Base-by-base conservation (phyloP, 2,113 vertebrate species). In the Platanista minor region DNA sequence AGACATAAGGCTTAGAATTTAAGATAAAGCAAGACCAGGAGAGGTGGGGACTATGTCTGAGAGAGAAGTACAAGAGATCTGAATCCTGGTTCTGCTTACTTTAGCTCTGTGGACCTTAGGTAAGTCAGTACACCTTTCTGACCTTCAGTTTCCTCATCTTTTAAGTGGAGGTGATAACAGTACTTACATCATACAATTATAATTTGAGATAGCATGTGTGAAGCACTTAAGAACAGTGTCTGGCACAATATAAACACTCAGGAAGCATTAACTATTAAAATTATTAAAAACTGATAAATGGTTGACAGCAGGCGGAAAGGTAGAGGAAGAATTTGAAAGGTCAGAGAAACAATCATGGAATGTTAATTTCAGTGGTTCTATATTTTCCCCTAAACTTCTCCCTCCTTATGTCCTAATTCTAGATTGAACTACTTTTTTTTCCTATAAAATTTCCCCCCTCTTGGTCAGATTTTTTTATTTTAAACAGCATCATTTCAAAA, bases 401-500 rank as follows among this genome's bases (percentile, higher is more conserved):
- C 41, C 20, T 81, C n/a, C 27, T 83, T 31, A 84, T 87, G 17
- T 86, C 20, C 39, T 77, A 90, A 90, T 94, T 95, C 52, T 67
- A 80, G 61, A 80, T 39, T 71, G 74, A 78, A 71, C 91, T 57
- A 71, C 33, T 10, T 25, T 14, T 46, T 46, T 66, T 43, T 17
- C 59, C 67, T 84, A 77, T 77, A 78, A 95, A 91, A 43, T 14
- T 86, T 74, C 11, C 20, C 54, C 41, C 49, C n/a, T 36, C 21
- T 82, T 49, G 18, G 54, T 57, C 75, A 94, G 72, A 62, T 69
- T 92, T 61, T 75, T 43, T 67, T 21, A 64, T 36, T 57, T 5
- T 39, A 72, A 95, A 94, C 6, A 91, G 36, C 5, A 59, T 43
- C 11, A 80, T n/a, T 80, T 97, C 66, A 95, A 98, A 97, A 80